These are phyloP conservation scores for Anas flavirostris DNA, from an alignment of 2,797 vertebrate species.

Conservation along the genomic window DNA sequence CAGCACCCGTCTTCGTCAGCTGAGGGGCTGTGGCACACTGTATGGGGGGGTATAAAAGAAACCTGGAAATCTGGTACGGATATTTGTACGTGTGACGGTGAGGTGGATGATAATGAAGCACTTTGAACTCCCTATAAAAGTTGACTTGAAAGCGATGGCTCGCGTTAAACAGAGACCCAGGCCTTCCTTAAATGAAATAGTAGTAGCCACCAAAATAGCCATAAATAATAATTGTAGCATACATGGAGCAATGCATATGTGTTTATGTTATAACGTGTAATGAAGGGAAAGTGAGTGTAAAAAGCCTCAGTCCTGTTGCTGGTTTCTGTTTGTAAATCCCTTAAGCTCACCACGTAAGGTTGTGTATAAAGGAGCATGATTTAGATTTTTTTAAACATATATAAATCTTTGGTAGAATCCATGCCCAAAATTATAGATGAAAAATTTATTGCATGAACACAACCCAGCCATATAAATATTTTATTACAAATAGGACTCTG, in stretches of 20 bases:
- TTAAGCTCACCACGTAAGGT: slow-evolving; percentile 2
- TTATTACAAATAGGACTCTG: slow-evolving; percentile 68
- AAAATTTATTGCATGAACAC: slow-evolving; percentile 68
- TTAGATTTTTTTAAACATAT: background rate
- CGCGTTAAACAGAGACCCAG: background rate
- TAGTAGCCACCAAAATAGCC: slow-evolving; percentile 27
- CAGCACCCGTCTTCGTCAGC: slow-evolving; percentile 5
- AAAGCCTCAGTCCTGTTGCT: background rate
- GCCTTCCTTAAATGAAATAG: slow-evolving; percentile 43
- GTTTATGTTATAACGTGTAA: slow-evolving; percentile 24
- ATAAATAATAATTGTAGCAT: slow-evolving; percentile 1
- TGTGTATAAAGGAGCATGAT: slow-evolving; percentile 43
- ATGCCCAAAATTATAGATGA: slow-evolving; percentile 69
- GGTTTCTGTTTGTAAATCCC: slow-evolving; percentile 51
- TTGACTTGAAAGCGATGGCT: slow-evolving; percentile 47
- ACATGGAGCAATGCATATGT: background rate
- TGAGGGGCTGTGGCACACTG: background rate
- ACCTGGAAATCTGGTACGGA: slow-evolving; percentile 6
- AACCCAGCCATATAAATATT: slow-evolving; percentile 62
- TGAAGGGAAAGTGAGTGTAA: slow-evolving; percentile 18
- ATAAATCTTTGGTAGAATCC: slow-evolving; percentile 68
- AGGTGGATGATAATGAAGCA: slow-evolving; percentile 31
- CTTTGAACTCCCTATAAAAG: slow-evolving; percentile 53
- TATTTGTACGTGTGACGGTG: background rate
- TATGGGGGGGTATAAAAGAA: slow-evolving; percentile 16